Conservation (phyloP, 2,113 vertebrate genomes). For the Trachemys scripta region DNA sequence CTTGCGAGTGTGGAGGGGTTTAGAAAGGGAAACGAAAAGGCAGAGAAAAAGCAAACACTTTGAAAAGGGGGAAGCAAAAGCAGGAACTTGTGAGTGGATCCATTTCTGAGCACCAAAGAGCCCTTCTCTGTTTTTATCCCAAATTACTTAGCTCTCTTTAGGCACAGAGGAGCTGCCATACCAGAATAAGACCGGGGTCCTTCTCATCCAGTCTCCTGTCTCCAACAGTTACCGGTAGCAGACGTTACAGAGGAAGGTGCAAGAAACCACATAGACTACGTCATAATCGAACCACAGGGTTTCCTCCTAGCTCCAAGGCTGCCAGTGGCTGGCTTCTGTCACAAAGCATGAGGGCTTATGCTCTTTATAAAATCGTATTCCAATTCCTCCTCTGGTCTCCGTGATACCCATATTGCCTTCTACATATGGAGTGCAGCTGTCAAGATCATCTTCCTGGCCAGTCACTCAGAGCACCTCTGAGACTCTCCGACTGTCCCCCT, state of each 20-base stretch:
- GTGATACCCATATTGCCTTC: rapidly evolving
- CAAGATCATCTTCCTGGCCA: background rate
- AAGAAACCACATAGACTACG: constrained; percentile 37
- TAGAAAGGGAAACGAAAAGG: background rate
- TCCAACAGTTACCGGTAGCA: constrained; percentile 13
- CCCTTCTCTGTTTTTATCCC: background rate
- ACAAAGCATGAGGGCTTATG: background rate
- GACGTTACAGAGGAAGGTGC: constrained; percentile 37
- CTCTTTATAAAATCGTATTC: background rate
- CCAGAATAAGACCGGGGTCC: constrained; percentile 18
- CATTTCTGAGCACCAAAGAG: constrained; percentile 17
- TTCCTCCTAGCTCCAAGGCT: constrained; percentile 31
- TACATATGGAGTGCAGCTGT: rapidly evolving
- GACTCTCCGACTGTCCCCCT: background rate
- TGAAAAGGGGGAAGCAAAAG: constrained; percentile 4
- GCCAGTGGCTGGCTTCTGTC: rapidly evolving
- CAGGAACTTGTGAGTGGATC: constrained; percentile 27
- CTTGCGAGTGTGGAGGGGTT: background rate
- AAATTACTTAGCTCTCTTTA: background rate
- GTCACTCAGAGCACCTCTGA: rapidly evolving
- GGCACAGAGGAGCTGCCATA: background rate
- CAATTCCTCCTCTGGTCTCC: background rate
- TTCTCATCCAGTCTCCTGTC: constrained; percentile 29
- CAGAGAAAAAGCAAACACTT: background rate
- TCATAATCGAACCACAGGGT: constrained; percentile 49